Evolutionary conservation across 1,140 invertebrate species (phyloP).

Genomic region (Hylaeus volcanicus): DNA sequence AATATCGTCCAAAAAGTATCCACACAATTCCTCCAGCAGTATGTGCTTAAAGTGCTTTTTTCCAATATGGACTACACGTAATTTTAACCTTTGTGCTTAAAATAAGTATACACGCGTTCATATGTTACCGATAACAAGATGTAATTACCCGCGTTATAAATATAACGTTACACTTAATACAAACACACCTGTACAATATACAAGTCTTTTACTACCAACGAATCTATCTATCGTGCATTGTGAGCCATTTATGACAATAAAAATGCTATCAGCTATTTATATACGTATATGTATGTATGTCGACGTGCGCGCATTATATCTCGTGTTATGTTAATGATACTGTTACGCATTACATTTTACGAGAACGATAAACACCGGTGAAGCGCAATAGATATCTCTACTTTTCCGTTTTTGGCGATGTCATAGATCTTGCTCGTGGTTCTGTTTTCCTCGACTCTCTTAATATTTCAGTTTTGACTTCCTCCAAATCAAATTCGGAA

Average conservation of each 20-base stretch:
- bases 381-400: not conserved
- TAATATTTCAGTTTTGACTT: conserved; percentile 42
- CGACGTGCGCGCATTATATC: not conserved
- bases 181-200: not conserved
- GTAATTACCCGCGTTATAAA: not conserved
- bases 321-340: not conserved
- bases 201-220: not conserved
- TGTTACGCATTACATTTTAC: not conserved
- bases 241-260: conserved; percentile 14
- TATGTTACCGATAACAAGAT: not conserved
- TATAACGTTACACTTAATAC: not conserved
- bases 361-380: not conserved
- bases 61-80: not conserved
- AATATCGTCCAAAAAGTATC: too few relatives aligned
- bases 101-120: not conserved
- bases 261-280: not conserved
- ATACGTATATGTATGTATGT: conserved; percentile 4
- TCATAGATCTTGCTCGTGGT: conserved; percentile 8
- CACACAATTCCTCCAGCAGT: too few relatives aligned
- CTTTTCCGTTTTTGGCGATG: conserved; percentile 5
- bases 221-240: not conserved
- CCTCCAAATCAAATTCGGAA: conserved; percentile 53
- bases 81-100: not conserved
- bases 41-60: not conserved
- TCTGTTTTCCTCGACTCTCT: conserved; percentile 28